These are phyloP conservation scores for Pseudomyrmex concolor DNA, from an alignment of 1,140 invertebrate genomes.

Conservation along the genomic window DNA sequence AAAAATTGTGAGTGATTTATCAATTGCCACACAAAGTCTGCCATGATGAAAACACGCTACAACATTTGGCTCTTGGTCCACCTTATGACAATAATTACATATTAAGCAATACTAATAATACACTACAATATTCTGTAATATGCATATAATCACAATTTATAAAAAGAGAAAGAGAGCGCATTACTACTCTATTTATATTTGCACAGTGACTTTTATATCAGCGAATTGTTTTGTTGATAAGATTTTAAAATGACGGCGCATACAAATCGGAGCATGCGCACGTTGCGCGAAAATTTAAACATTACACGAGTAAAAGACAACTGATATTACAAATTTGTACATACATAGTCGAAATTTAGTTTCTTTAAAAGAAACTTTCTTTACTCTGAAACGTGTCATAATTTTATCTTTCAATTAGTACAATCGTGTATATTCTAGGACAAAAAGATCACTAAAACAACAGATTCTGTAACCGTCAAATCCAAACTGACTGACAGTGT, in stretches of 20 bases:
- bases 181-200: too few species aligned
- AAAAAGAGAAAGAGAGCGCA: too few species aligned
- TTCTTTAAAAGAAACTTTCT: too few species aligned
- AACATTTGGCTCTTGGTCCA: constrained; percentile 68
- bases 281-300: not conserved
- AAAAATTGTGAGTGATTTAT: constrained; percentile 81
- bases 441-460: not conserved
- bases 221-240: not conserved
- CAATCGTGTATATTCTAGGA: not conserved
- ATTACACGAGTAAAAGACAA: not conserved
- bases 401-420: not conserved
- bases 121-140: constrained; percentile 3
- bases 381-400: too few species aligned
- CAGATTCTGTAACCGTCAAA: not conserved
- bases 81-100: constrained; percentile 61
- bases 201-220: too few species aligned
- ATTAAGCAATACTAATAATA: not conserved
- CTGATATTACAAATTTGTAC: not conserved
- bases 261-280: not conserved
- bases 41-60: constrained; percentile 74
- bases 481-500: not conserved
- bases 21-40: constrained; percentile 76
- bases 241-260: not conserved
- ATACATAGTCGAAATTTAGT: too few species aligned
- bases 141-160: not conserved